phyloP scores from a whole-genome alignment of 2,888 invertebrate species.

The Lycophotia porphyrea region DNA sequence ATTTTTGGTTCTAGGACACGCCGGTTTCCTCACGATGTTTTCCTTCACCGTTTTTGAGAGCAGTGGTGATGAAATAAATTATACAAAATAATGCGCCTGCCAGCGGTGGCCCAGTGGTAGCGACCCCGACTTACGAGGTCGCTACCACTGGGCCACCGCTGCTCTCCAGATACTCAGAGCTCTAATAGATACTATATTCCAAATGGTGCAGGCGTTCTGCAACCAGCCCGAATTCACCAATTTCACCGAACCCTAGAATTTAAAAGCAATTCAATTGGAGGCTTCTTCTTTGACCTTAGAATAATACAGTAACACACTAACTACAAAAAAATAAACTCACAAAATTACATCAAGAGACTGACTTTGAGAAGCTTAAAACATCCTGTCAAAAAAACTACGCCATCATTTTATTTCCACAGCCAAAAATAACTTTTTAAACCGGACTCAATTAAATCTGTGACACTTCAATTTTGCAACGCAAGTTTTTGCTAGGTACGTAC shows the following conservation, averaged over 20 bases:
- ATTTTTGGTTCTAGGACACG: no score
- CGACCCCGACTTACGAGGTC: no score
- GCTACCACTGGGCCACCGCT: no score
- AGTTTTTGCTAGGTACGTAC: constrained; percentile 46
- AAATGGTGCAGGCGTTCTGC: no score
- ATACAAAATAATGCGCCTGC: no score
- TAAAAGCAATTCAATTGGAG: neutral
- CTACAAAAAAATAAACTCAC: neutral
- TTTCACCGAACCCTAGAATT: neutral
- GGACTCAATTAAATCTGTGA: constrained; percentile 60
- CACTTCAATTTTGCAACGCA: constrained; percentile 60
- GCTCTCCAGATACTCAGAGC: no score
- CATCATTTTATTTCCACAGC: constrained; percentile 26
- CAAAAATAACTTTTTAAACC: constrained; percentile 40
- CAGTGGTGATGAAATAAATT: no score
- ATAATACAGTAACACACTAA: neutral
- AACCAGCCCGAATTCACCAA: neutral
- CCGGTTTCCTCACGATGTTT: no score
- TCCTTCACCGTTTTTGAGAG: no score
- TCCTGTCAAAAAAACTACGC: constrained; percentile 8
- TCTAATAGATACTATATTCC: no score
- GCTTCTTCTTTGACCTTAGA: neutral
- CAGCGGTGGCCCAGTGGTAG: no score
- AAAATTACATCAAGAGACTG: neutral
- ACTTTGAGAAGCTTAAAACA: neutral